Conservation (phyloP, 1,140 invertebrate genomes). For the Apis florea region DNA sequence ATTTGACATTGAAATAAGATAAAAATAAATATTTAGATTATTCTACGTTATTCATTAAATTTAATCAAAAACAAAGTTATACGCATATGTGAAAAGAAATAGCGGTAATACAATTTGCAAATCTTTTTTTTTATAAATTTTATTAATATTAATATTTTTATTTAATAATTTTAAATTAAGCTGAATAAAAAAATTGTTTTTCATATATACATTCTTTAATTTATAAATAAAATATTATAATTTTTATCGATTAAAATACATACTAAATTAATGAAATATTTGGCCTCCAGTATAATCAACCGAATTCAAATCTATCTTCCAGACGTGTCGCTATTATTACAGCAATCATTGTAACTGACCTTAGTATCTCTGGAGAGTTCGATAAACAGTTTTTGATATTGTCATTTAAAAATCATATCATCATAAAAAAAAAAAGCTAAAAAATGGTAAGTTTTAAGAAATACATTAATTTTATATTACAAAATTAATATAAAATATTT, state of each 20-base stretch:
- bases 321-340: conserved; percentile 10
- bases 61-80: neutral
- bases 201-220: neutral
- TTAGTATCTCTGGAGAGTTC: conserved; percentile 28
- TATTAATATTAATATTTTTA: conserved; percentile 10
- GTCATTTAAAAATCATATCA: neutral
- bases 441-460: conserved; percentile 13
- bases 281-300: conserved; percentile 21
- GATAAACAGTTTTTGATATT: neutral
- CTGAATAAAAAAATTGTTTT: neutral
- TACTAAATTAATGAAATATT: neutral
- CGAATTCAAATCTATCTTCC: conserved; percentile 49
- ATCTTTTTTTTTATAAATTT: neutral
- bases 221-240: neutral
- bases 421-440: neutral
- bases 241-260: neutral
- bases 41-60: neutral
- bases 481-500: conserved; percentile 2
- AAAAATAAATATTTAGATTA: neutral
- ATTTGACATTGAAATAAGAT: neutral
- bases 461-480: neutral
- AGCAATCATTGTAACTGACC: conserved; percentile 24
- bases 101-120: neutral
- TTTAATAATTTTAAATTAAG: no score
- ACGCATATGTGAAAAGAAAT: neutral